phyloP scores from a whole-genome alignment of 2,888 invertebrate species.

The Hylaea fasciaria region DNA sequence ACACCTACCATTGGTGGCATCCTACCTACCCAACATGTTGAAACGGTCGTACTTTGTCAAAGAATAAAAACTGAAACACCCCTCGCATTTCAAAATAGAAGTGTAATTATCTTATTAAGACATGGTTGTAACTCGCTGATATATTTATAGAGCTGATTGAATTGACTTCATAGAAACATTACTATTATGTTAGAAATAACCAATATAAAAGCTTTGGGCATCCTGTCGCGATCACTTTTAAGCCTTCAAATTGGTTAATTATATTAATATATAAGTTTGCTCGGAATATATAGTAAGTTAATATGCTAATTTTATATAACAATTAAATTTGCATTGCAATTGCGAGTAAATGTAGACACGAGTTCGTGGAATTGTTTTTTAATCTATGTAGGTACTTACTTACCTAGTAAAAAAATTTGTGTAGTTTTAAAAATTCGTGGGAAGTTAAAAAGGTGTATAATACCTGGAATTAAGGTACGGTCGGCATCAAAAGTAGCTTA shows the following conservation, averaged over 20 bases:
- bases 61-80: neutral
- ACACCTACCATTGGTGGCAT: slow-evolving; percentile 46
- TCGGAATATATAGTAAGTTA: slow-evolving; percentile 21
- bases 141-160: slow-evolving; percentile 11
- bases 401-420: slow-evolving; percentile 5
- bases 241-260: slow-evolving; percentile 67
- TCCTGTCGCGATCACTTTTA: slow-evolving; percentile 55
- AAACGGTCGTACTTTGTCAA: slow-evolving; percentile 10
- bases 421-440: slow-evolving; percentile 3
- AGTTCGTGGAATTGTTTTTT: slow-evolving; percentile 22
- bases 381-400: slow-evolving; percentile 13
- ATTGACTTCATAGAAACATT: slow-evolving; percentile 29
- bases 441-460: neutral
- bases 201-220: slow-evolving; percentile 49
- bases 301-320: slow-evolving; percentile 28
- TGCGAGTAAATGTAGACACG: slow-evolving; percentile 3
- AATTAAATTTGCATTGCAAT: slow-evolving; percentile 20
- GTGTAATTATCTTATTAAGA: neutral
- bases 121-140: slow-evolving; percentile 1
- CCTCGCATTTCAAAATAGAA: neutral
- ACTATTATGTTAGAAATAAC: slow-evolving; percentile 49
- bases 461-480: too few relatives aligned
- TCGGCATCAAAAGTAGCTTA: too few relatives aligned
- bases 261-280: slow-evolving; percentile 27
- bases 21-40: neutral